Evolutionary conservation across 2,797 vertebrate species (phyloP).

Genomic region (Crotalus adamanteus): DNA sequence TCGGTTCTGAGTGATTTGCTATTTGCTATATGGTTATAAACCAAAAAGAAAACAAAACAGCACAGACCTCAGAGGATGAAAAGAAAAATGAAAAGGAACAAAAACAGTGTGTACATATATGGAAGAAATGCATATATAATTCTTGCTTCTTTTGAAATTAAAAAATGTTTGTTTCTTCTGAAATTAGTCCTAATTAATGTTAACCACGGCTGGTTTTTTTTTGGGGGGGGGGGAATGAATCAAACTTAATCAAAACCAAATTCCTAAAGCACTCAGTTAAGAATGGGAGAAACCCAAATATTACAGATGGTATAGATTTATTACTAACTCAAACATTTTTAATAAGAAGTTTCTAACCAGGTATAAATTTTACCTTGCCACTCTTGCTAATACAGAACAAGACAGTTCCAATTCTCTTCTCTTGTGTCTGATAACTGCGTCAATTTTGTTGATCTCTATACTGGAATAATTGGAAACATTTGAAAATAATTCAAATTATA

Average conservation of each 20-base stretch:
- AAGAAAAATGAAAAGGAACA: background rate
- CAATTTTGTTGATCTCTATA: constrained; percentile 77
- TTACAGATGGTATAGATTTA: background rate
- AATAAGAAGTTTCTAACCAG: background rate
- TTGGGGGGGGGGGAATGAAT: background rate
- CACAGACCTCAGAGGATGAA: background rate
- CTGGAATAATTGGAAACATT: constrained; percentile 72
- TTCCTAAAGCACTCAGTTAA: background rate
- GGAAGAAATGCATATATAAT: background rate
- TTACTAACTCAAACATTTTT: background rate
- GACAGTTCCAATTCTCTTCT: constrained; percentile 79
- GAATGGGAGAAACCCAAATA: background rate
- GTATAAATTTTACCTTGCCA: constrained; percentile 75
- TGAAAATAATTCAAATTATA: constrained; percentile 15
- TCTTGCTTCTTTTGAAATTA: background rate
- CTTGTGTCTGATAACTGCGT: constrained; percentile 69
- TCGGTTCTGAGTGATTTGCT: background rate
- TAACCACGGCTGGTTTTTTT: background rate
- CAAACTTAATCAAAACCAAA: background rate
- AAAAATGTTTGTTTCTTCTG: background rate
- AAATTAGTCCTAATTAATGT: background rate
- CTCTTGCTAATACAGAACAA: constrained; percentile 74
- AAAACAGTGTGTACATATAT: background rate
- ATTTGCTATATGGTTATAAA: background rate
- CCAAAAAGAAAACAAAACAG: background rate